Percentiles rank a stretch among this genome's conserved stretches.
Evolutionary conservation across 2,888 invertebrate genomes (phyloP).

Genomic region (Ornithoptera priamus): DNA sequence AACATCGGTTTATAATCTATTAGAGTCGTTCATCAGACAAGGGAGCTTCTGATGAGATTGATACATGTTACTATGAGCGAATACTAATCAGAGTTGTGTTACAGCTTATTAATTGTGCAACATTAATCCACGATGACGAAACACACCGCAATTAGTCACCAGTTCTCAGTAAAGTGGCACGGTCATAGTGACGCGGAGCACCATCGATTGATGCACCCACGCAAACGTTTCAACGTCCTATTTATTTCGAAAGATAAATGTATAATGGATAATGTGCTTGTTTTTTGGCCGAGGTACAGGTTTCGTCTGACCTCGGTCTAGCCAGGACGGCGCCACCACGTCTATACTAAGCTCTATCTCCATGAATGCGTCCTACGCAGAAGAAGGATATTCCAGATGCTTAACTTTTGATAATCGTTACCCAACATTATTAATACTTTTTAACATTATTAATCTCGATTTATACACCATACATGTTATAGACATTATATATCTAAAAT

Average conservation of each 20-base stretch:
- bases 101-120: too few relatives aligned
- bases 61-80: too few relatives aligned
- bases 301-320: slow-evolving; percentile 61
- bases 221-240: slow-evolving; percentile 29
- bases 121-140: background rate
- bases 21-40: too few relatives aligned
- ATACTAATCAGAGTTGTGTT: too few relatives aligned
- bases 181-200: slow-evolving; percentile 6
- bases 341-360: slow-evolving; percentile 41
- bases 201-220: slow-evolving; percentile 25
- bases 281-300: slow-evolving; percentile 32
- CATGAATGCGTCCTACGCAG: slow-evolving; percentile 30
- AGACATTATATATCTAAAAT: too few relatives aligned
- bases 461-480: too few relatives aligned
- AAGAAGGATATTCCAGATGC: slow-evolving; percentile 20
- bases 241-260: slow-evolving; percentile 40
- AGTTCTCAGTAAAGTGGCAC: background rate
- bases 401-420: background rate
- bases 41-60: too few relatives aligned
- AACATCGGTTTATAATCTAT: too few relatives aligned
- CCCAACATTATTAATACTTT: too few relatives aligned
- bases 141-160: background rate
- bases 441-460: too few relatives aligned
- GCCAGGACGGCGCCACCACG: slow-evolving; percentile 51
- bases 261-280: slow-evolving; percentile 22